Evolutionary conservation across 2,888 invertebrate genomes (phyloP).

Genomic region (Uropetala carovei): DNA sequence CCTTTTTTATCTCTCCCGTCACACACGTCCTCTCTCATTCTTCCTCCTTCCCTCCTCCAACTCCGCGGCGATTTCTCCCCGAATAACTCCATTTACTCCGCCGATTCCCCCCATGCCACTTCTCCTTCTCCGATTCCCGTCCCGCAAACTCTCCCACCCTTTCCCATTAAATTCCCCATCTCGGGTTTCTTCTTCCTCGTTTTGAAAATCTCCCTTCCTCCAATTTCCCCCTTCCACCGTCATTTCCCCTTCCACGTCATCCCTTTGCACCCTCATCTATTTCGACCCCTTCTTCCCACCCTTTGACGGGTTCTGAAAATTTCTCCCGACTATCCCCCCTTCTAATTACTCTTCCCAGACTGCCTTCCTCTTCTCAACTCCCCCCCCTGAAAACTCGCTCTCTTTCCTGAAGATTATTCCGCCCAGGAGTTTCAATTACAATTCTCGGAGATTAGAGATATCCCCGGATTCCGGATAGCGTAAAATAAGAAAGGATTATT

Average conservation of each 20-base stretch:
- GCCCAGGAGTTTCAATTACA: slow-evolving; percentile 55
- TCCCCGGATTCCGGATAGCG: slow-evolving; percentile 41
- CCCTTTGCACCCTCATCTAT: neutral
- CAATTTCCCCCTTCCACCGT: neutral
- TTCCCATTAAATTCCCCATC: slow-evolving; percentile 52
- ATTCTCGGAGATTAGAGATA: slow-evolving; percentile 58
- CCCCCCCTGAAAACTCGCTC: neutral
- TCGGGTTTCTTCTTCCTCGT: slow-evolving; percentile 50
- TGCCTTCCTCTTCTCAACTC: neutral
- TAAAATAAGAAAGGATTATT: slow-evolving; percentile 63
- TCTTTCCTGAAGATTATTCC: slow-evolving; percentile 49
- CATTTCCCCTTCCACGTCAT: neutral
- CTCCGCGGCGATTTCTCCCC: neutral
- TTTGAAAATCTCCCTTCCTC: neutral
- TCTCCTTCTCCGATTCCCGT: neutral
- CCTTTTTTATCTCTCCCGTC: neutral
- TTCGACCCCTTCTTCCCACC: neutral
- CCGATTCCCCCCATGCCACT: neutral
- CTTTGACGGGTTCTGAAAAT: slow-evolving; percentile 40
- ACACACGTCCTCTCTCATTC: neutral
- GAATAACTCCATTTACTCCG: slow-evolving; percentile 51
- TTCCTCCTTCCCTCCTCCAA: neutral
- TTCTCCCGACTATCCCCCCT: slow-evolving; percentile 30
- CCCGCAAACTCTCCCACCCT: neutral
- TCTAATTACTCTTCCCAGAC: slow-evolving; percentile 31